Base-by-base conservation (phyloP, 2,888 invertebrate genomes). In the Ophion slaviceki region DNA sequence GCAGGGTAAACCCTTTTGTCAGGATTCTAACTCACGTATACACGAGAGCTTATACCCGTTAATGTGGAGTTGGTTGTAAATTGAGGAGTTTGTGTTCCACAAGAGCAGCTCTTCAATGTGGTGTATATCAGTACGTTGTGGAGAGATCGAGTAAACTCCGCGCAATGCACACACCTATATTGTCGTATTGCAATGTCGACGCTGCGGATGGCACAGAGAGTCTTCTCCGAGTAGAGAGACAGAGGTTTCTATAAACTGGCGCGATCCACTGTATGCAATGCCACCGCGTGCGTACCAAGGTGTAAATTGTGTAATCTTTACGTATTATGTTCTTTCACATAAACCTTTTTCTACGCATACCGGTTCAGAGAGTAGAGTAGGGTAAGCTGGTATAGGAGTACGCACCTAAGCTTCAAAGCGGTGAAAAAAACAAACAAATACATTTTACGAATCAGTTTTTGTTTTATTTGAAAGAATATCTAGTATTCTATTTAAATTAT, bases 1-100 rank as follows among this genome's bases (percentile, higher is more conserved):
- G 47, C 24, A 5, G 36, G 36, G 11, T 57, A 62, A 36, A 76
- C 57, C 79, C 66, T 80, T 82, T 71, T 67, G 74, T 75, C 59
- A 74, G 61, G 66, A 80, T 53, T 67, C 79, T 71, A 72, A 79
- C 82, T 79, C 79, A 71, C 82, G 71, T 80, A 66, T 53, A 82
- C 62, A 59, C 28, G 40, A 72, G 71, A 32, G 79, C 78, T 81
- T 76, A 85, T 57, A 36, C 40, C 67, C 74, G 81, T 70, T 80
- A 79, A 85, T 76, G 82, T 75, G 85, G 67, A 76, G 82, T 36
- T 70, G 82, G 76, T 71, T 79, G 85, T 85, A 79, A 82, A 85
- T 76, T 82, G 79, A 79, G 82, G 85, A 85, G 85, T 85, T 82
- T 82, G 71, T 79, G 66, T 78, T 75, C 57, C 47, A n/a, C 53